Conservation (phyloP, 1,140 invertebrate genomes). For the Bursaphelenchus mucronatus region DNA sequence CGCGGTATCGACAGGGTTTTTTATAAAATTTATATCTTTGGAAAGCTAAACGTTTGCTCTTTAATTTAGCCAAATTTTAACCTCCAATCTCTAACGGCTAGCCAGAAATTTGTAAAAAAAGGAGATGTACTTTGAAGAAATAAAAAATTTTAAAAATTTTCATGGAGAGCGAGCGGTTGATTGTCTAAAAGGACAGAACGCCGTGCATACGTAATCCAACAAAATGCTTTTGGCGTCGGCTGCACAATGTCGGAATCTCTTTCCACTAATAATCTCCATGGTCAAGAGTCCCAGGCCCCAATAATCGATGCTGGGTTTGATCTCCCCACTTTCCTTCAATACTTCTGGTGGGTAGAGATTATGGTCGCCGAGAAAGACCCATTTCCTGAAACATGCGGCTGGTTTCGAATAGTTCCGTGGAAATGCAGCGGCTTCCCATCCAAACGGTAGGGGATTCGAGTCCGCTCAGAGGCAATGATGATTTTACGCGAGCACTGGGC, state of each 20-base stretch:
- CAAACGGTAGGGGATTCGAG: neutral
- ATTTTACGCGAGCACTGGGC: slow-evolving; percentile 23
- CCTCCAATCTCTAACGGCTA: too few relatives aligned
- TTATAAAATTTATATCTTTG: too few relatives aligned
- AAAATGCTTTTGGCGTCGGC: neutral
- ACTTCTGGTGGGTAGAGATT: neutral
- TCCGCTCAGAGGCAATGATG: slow-evolving; percentile 5
- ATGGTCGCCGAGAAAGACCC: neutral
- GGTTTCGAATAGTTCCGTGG: neutral
- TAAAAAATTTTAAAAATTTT: too few relatives aligned
- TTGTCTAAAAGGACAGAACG: too few relatives aligned
- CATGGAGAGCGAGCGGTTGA: too few relatives aligned
- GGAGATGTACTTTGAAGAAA: too few relatives aligned
- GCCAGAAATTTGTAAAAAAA: too few relatives aligned
- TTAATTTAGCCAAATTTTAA: too few relatives aligned
- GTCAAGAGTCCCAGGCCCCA: neutral
- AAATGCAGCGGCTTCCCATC: neutral
- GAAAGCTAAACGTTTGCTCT: too few relatives aligned
- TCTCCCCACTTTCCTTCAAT: neutral
- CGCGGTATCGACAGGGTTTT: too few relatives aligned
- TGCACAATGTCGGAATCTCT: neutral
- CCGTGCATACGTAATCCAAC: slow-evolving; percentile 4
- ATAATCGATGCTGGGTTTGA: neutral
- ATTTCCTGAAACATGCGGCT: neutral
- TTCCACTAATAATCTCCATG: slow-evolving; percentile 2